Base-by-base conservation (phyloP, 1,140 invertebrate species). In the Cydia splendana region DNA sequence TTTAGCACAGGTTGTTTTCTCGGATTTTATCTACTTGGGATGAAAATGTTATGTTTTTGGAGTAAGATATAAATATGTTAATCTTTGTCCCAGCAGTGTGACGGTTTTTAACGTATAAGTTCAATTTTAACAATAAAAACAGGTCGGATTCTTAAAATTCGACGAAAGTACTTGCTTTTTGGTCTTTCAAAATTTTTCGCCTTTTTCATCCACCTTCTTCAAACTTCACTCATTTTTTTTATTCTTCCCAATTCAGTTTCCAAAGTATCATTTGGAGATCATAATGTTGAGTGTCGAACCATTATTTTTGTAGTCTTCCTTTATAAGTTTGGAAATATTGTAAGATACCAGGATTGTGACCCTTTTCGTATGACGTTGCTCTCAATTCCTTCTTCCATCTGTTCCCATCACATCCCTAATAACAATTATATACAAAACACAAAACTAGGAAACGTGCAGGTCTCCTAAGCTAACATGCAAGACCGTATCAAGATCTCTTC, bases 401-500 rank as follows among this genome's bases (percentile, higher is more conserved):
- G 38, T 42, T 10, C 38, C 28, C 28, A 65, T 34, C 28, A 1
- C 24, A 2, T 30, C 30, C 34, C 10, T 13, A n/a, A 34, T 71
- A 71, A 71, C 67, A 71, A 71, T 71, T 71, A 71, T 71, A 71
- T 71, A 71, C 67, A 71, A 84, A 79, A 86, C 82, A 92, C 79
- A 91, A 83, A 91, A 91, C 87, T 91, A 91, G 87, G 75, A 67
- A 77, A 77, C 73, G 76, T 78, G 53, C 51, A 81, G 84, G 82
- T 87, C 79, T 91, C 90, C 90, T 88, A 91, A 86, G 84, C 91
- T 93, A 93, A 91, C 91, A 91, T 92, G 91, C 90, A 91, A 91
- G 89, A 88, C 89, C 88, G 89, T 86, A 85, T 85, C 57, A 81
- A 90, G 87, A 87, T 90, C 87, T 87, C 77, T 82, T 86, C 81